Percentiles rank a stretch among this genome's conserved stretches.
These are phyloP conservation scores for Trachelus tabidus DNA, from an alignment of 2,888 invertebrate species.

Conservation along the genomic window DNA sequence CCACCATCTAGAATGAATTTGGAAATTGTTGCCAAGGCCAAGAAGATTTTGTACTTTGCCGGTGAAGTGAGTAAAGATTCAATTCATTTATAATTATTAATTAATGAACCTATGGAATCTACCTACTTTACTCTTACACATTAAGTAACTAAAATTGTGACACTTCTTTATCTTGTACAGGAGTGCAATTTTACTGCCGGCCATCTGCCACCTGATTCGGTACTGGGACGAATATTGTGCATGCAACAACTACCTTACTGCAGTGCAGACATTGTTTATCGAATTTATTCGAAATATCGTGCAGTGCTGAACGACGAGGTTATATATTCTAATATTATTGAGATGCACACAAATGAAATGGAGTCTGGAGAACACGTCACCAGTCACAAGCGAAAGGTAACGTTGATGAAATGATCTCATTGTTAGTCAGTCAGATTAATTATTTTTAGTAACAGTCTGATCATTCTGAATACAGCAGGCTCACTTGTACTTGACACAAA, in stretches of 20 bases:
- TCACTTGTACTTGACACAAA: background rate
- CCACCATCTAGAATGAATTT: slow-evolving; percentile 26
- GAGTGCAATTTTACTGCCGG: slow-evolving; percentile 39
- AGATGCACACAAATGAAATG: slow-evolving; percentile 12
- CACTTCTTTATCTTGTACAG: slow-evolving; percentile 18
- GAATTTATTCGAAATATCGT: slow-evolving; percentile 49
- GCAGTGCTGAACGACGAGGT: slow-evolving; percentile 45
- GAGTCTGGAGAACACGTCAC: background rate
- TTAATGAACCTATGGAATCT: background rate
- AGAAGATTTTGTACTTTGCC: slow-evolving; percentile 29
- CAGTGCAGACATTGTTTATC: slow-evolving; percentile 61
- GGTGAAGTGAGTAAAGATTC: slow-evolving; percentile 21
- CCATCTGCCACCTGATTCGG: slow-evolving; percentile 69
- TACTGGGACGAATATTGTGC: slow-evolving; percentile 71
- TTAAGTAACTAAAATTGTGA: background rate
- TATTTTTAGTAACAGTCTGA: background rate
- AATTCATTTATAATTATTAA: background rate
- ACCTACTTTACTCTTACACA: background rate
- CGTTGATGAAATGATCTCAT: background rate
- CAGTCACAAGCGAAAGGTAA: background rate
- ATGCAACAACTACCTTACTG: slow-evolving; percentile 68
- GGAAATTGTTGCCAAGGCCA: slow-evolving; percentile 29
- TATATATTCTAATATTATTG: slow-evolving; percentile 45
- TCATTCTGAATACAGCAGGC: background rate
- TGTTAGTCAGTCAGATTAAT: background rate